These are phyloP conservation scores for Gambusia affinis DNA, from an alignment of 2,113 vertebrate species.

Conservation along the genomic window DNA sequence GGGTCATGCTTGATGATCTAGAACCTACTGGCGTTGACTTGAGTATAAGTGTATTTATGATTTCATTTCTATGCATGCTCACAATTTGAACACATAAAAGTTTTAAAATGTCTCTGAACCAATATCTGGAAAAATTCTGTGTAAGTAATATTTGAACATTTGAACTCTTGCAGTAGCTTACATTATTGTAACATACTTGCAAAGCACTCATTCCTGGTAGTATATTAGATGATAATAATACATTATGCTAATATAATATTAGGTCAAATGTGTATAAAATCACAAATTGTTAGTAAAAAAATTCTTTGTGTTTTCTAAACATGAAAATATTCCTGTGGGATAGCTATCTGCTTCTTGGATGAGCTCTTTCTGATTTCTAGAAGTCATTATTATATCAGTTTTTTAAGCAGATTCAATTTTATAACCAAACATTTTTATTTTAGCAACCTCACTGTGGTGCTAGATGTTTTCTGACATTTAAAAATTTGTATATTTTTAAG, in stretches of 20 bases:
- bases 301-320: not conserved
- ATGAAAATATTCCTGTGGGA: not conserved
- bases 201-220: not conserved
- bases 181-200: slow-evolving; percentile 12
- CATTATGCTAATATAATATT: not conserved
- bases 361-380: no score
- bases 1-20: slow-evolving; percentile 67
- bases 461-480: no score
- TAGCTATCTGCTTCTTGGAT: not conserved
- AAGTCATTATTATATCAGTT: not conserved
- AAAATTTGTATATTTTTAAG: no score
- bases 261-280: not conserved
- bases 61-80: slow-evolving; percentile 76
- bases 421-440: not conserved
- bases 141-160: slow-evolving; percentile 49
- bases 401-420: not conserved
- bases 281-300: not conserved
- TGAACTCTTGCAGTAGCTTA: slow-evolving; percentile 39
- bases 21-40: slow-evolving; percentile 54
- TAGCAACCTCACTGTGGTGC: no score
- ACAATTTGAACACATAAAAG: slow-evolving; percentile 73
- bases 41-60: slow-evolving; percentile 77
- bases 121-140: slow-evolving; percentile 43
- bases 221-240: not conserved
- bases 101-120: slow-evolving; percentile 57